Base-by-base conservation (phyloP, 2,113 vertebrate species). In the Mormyrus lacerda region DNA sequence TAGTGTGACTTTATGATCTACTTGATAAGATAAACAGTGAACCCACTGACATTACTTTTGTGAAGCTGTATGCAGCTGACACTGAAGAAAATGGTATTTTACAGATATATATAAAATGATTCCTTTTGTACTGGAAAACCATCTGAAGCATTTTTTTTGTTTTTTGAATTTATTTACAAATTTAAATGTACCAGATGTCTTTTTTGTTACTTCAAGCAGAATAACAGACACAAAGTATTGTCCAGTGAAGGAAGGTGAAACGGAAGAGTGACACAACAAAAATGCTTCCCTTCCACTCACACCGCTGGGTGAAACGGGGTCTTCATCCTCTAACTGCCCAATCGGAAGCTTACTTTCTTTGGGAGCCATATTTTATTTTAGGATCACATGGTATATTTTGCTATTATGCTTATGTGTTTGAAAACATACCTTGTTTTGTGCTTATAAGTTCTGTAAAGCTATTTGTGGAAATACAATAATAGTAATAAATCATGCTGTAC, bases 1-100 rank as follows among this genome's bases (percentile, higher is more conserved):
- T 50, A 85, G 42, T 15, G n/a, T 21, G 21, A 27, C 24, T 85
- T 85, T 47, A 85, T 27, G 83, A 85, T 47, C 47, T 24, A 45
- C 83, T 50, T 48, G 83, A 85, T 85, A 85, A 85, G 83, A 85
- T 85, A 48, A 85, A 85, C n/a, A 48, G 24, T 48, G 83, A 50
- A 85, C 44, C 83, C 47, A 85, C 24, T 85, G 83, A 50, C 83
- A 85, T 47, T 31, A 15, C 83, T 27, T 50, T 27, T 27, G 13
- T 50, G 24, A 24, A 47, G 44, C 83, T 69, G 10, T 11, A 31
- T 31, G 61, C 61, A 31, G n/a, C 61, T 31, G 27, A 31, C 3
- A 31, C 24, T 15, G 39, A 42, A 42, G 73, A 42, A 79, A 79
- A 42, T 42, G 73, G 35, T 42, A 19, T 17, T 79, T 76, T 39